Base-by-base conservation (phyloP, 2,797 vertebrate species). In the Eulemur mongoz region DNA sequence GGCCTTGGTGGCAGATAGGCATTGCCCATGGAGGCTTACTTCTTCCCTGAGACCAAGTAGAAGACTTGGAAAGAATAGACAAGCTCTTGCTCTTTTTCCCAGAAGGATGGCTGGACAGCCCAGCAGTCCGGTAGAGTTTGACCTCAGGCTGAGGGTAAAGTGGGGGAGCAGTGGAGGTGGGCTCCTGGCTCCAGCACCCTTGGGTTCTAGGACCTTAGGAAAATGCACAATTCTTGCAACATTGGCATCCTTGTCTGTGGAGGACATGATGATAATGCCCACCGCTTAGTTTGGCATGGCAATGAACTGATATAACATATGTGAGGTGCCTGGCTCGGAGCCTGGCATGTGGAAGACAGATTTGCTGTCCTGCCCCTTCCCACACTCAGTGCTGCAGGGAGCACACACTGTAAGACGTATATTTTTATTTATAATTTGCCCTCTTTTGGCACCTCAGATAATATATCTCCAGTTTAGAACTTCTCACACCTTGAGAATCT, bases 381-480 rank as follows among this genome's bases (percentile, higher is more conserved):
- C 23, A 43, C 7, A 52, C 15, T 90, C 54, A 85, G n/a, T 15
- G 78, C 57, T 61, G 17, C 38, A 78, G 69, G 67, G 20, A 95
- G 7, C 23, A 14, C 48, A 25, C 15, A 25, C 63, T 85, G 78
- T 89, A 78, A 94, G 72, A 79, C 54, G 38, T 38, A 40, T 75
- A 52, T 88, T 94, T 95, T 30, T 59, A 81, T 25, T 82, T 72
- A 27, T n/a, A 65, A 20, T 35, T 20, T 94, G 79, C 86, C 91
- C 50, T 92, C 86, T 94, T 92, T 54, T 59, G 63, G 70, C 13
- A 92, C 30, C 72, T 76, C 76, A 81, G 70, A 45, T 32, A 92
- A 89, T 72, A 40, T 32, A 78, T n/a, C 35, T 94, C 91, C n/a
- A 57, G 70, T 96, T 94, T 63, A 86, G 59, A 95, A 95, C 59